phyloP scores from a whole-genome alignment of 2,888 invertebrate genomes.

The Campoletis raptor region DNA sequence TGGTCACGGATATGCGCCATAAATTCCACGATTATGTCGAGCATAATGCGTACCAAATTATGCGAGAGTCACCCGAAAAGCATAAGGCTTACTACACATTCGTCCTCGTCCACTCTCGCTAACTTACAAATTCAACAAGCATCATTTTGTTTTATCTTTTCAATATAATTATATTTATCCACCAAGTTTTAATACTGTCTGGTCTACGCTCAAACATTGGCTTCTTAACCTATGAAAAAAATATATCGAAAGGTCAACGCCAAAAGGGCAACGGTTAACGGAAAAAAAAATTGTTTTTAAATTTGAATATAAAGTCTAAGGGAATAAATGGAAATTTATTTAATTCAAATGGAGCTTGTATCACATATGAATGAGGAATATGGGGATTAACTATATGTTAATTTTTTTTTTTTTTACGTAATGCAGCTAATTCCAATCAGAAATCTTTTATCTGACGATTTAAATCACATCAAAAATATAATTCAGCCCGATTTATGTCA shows the following conservation, averaged over 20 bases:
- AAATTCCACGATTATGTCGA: constrained; percentile 77
- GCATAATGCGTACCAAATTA: constrained; percentile 73
- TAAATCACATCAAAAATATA: neutral
- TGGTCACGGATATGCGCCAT: constrained; percentile 72
- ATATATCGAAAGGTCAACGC: constrained; percentile 1
- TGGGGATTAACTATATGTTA: neutral
- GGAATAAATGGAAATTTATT: constrained; percentile 37
- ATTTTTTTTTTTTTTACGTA: constrained; percentile 1
- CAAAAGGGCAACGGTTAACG: constrained; percentile 23
- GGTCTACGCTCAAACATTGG: neutral
- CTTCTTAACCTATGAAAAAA: constrained; percentile 12
- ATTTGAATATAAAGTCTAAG: constrained; percentile 2
- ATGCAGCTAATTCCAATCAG: neutral
- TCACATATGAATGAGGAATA: constrained; percentile 17
- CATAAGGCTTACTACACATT: neutral
- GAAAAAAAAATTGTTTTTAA: constrained; percentile 4
- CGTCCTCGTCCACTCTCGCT: constrained; percentile 17
- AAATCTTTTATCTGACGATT: neutral
- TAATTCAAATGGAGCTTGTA: neutral
- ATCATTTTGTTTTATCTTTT: constrained; percentile 16
- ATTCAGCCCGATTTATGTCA: neutral
- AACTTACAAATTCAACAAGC: constrained; percentile 18
- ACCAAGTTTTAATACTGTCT: neutral
- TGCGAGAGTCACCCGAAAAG: constrained; percentile 65
- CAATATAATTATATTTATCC: constrained; percentile 26